These are phyloP conservation scores for Lepidochrysops patricia DNA, from an alignment of 2,888 invertebrate species.

Conservation along the genomic window DNA sequence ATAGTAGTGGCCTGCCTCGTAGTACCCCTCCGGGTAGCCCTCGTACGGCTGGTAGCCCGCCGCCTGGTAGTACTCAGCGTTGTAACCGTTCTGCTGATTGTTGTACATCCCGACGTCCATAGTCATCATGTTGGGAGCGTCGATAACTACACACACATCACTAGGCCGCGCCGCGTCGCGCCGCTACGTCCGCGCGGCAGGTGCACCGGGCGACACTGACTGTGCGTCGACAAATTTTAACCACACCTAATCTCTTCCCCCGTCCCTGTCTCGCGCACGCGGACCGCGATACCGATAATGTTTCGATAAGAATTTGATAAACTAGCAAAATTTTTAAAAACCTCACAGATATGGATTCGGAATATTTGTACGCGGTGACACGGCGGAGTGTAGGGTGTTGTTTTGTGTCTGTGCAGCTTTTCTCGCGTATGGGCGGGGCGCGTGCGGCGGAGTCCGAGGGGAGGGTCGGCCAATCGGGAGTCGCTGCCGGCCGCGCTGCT, in stretches of 20 bases:
- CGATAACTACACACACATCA: conserved; percentile 65
- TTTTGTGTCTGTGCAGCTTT: conserved; percentile 46
- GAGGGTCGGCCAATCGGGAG: conserved; percentile 40
- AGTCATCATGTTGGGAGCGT: conserved; percentile 79
- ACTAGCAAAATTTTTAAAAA: conserved; percentile 43
- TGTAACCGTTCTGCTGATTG: conserved; percentile 76
- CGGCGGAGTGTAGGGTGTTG: conserved; percentile 45
- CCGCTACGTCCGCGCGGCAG: conserved; percentile 50
- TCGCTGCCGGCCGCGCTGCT: conserved; percentile 30
- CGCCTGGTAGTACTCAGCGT: conserved; percentile 70
- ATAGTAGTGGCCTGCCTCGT: conserved; percentile 69
- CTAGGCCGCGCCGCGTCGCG: conserved; percentile 31
- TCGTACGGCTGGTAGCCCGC: conserved; percentile 64
- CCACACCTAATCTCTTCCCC: conserved; percentile 52
- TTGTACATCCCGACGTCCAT: conserved; percentile 89
- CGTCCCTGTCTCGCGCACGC: conserved; percentile 43
- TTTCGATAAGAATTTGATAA: conserved; percentile 18
- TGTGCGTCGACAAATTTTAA: conserved; percentile 45
- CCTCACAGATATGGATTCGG: conserved; percentile 34
- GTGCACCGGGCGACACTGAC: conserved; percentile 57
- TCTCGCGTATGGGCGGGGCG: conserved; percentile 64
- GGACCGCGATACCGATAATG: conserved; percentile 38
- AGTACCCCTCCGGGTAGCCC: conserved; percentile 63
- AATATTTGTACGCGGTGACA: conserved; percentile 39
- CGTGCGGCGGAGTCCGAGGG: conserved; percentile 64